Evolutionary conservation across 2,113 vertebrate genomes (phyloP).

Genomic region (Isurus oxyrinchus): DNA sequence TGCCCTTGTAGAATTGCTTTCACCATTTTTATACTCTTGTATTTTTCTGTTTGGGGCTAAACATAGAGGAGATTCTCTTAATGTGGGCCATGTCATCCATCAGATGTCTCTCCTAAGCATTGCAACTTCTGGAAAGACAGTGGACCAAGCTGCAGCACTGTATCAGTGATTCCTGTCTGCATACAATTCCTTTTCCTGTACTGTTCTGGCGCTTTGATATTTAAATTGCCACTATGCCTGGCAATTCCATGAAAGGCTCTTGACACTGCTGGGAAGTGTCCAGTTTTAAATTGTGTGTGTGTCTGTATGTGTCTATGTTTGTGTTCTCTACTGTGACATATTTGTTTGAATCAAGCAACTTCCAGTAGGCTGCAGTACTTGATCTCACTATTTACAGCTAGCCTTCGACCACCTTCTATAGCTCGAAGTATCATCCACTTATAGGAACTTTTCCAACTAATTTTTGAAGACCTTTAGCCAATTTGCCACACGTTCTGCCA

Average conservation of each 20-base stretch:
- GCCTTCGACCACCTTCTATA: not conserved
- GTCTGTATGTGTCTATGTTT: not conserved
- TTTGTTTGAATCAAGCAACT: not conserved
- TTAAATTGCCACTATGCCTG: not conserved
- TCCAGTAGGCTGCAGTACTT: not conserved
- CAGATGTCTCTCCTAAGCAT: not conserved
- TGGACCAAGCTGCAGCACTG: not conserved
- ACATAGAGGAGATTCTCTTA: not conserved
- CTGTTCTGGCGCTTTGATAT: not conserved
- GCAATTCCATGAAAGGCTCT: not conserved
- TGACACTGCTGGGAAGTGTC: not conserved
- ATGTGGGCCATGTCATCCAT: not conserved
- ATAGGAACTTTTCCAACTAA: not conserved
- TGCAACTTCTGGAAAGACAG: not conserved
- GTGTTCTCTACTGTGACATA: too few relatives aligned
- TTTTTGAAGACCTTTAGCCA: not conserved
- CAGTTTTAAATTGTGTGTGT: not conserved
- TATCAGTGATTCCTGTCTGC: not conserved
- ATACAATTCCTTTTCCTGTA: not conserved
- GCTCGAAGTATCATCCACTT: not conserved
- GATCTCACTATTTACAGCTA: not conserved
- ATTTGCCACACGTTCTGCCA: not conserved
- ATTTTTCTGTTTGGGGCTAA: not conserved
- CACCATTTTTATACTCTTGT: not conserved
- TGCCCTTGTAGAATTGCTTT: not conserved